Conservation (phyloP, 2,888 invertebrate genomes). For the Euspilapteryx auroguttella region DNA sequence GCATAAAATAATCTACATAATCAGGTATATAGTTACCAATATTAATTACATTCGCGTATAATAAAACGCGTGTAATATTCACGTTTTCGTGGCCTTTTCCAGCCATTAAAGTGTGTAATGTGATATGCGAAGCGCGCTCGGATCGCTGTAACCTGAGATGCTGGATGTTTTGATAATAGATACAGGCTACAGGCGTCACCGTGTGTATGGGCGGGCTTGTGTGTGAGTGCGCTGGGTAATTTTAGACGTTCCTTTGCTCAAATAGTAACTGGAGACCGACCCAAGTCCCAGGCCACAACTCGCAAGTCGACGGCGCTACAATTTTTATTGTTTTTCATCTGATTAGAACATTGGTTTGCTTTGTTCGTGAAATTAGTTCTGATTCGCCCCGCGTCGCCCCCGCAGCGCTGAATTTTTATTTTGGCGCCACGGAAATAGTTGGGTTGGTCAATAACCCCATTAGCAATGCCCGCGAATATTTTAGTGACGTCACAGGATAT, state of each 20-base stretch:
- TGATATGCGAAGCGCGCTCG: constrained; percentile 59
- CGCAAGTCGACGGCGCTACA: no score
- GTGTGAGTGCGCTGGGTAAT: constrained; percentile 54
- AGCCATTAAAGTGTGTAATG: constrained; percentile 61
- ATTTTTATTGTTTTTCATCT: no score
- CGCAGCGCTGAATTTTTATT: constrained; percentile 44
- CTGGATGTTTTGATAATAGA: constrained; percentile 62
- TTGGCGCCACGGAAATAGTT: constrained; percentile 56
- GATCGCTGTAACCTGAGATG: constrained; percentile 57
- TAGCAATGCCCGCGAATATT: constrained; percentile 42
- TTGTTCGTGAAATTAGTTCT: constrained; percentile 13
- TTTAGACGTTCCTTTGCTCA: constrained; percentile 61
- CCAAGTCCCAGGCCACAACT: no score
- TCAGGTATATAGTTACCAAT: constrained; percentile 45
- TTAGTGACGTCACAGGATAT: constrained; percentile 41
- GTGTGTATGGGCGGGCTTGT: constrained; percentile 19
- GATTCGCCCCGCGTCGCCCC: constrained; percentile 18
- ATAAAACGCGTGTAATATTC: constrained; percentile 59
- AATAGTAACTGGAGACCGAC: constrained; percentile 56
- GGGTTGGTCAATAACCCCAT: constrained; percentile 56
- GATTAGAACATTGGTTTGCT: constrained; percentile 33
- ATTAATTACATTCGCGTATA: constrained; percentile 59
- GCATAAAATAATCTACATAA: constrained; percentile 49
- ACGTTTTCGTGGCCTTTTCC: constrained; percentile 62
- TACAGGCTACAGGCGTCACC: constrained; percentile 46